These are phyloP conservation scores for Andrena camellia DNA, from an alignment of 2,888 invertebrate genomes.

Conservation along the genomic window DNA sequence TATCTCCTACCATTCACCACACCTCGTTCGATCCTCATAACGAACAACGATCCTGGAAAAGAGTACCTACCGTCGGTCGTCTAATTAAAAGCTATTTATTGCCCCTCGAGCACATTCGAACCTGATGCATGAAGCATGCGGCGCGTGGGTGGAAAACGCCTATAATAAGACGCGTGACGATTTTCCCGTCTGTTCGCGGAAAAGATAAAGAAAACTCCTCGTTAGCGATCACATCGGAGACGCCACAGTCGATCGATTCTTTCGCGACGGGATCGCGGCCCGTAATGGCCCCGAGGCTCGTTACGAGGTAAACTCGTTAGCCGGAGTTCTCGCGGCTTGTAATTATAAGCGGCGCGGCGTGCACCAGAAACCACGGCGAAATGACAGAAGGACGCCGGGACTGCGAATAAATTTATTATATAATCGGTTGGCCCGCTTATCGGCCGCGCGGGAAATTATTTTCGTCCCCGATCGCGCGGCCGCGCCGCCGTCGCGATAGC, in stretches of 20 bases:
- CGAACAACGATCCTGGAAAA: too few species aligned
- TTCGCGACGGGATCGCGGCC: conserved; percentile 13
- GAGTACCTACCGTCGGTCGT: too few species aligned
- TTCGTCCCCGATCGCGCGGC: conserved; percentile 25
- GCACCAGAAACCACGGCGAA: not conserved
- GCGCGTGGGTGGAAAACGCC: too few species aligned
- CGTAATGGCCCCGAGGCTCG: conserved; percentile 38
- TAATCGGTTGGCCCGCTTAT: conserved; percentile 30
- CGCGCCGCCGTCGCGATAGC: not conserved
- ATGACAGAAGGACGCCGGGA: conserved; percentile 7
- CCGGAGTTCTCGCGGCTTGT: conserved; percentile 28
- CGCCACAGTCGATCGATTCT: conserved; percentile 14
- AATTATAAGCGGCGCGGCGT: conserved; percentile 36
- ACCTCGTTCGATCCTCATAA: too few species aligned
- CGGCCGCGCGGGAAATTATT: conserved; percentile 9
- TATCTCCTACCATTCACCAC: too few species aligned
- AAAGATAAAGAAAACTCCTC: not conserved
- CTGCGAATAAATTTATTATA: conserved; percentile 37
- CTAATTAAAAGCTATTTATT: too few species aligned
- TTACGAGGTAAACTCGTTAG: conserved; percentile 54
- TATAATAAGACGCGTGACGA: not conserved
- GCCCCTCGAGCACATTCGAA: too few species aligned
- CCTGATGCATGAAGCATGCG: too few species aligned
- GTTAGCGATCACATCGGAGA: conserved; percentile 1
- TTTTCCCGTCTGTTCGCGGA: not conserved